Evolutionary conservation across 2,113 vertebrate genomes (phyloP).

Genomic region (Ginglymostoma cirratum): DNA sequence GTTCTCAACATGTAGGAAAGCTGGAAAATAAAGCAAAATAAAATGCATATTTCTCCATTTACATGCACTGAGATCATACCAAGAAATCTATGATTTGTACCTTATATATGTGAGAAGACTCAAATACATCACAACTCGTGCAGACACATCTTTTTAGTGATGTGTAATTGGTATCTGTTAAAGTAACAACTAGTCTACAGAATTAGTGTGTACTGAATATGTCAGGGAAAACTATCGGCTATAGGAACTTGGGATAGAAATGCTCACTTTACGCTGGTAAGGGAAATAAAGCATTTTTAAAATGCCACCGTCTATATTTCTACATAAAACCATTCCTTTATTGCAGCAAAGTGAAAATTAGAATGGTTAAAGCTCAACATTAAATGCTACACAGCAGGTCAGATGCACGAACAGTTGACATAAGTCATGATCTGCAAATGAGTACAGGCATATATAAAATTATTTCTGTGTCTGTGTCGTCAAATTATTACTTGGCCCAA

Average conservation of each 20-base stretch:
- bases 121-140: neutral
- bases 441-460: constrained; percentile 5
- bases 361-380: constrained; percentile 12
- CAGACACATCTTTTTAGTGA: neutral
- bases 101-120: neutral
- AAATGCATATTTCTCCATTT: neutral
- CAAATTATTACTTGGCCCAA: neutral
- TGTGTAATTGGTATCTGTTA: neutral
- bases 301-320: neutral
- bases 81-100: neutral
- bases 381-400: neutral
- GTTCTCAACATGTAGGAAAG: neutral
- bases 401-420: neutral
- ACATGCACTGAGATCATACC: neutral
- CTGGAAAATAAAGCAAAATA: neutral
- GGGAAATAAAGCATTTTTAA: neutral
- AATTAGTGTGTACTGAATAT: neutral
- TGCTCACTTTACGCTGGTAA: neutral
- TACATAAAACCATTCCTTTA: neutral
- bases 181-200: neutral
- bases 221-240: neutral
- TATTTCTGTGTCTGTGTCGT: neutral
- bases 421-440: neutral
- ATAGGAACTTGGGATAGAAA: neutral
- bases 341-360: constrained; percentile 12